Evolutionary conservation across 2,888 invertebrate species (phyloP).

Genomic region (Cerceris rybyensis): DNA sequence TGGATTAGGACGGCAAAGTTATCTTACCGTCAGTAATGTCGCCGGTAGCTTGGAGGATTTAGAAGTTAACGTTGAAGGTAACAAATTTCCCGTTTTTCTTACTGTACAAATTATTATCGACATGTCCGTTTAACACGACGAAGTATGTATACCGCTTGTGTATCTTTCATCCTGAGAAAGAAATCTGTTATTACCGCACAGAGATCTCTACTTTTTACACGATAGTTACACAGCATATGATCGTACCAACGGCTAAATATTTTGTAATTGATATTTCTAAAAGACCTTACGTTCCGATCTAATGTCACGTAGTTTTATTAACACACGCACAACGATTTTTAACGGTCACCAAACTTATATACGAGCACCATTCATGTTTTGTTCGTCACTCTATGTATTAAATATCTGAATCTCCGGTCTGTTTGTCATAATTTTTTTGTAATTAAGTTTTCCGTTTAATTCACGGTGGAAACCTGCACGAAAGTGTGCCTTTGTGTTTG

Average conservation of each 20-base stretch:
- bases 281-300: constrained; percentile 22
- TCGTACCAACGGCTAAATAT: neutral
- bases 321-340: constrained; percentile 29
- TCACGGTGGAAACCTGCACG: constrained; percentile 47
- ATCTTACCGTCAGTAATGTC: constrained; percentile 85
- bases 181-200: constrained; percentile 37
- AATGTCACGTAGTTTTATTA: constrained; percentile 24
- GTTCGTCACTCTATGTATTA: constrained; percentile 20
- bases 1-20: constrained; percentile 80
- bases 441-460: constrained; percentile 30
- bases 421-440: constrained; percentile 18
- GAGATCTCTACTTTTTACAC: constrained; percentile 20
- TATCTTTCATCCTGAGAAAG: constrained; percentile 21
- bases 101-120: neutral
- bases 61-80: constrained; percentile 98
- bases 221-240: neutral
- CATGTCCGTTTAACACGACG: constrained; percentile 1
- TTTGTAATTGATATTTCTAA: constrained; percentile 26
- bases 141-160: constrained; percentile 16
- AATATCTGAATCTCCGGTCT: constrained; percentile 15
- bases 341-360: constrained; percentile 32
- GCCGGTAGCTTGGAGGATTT: constrained; percentile 95
- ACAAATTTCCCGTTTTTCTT: neutral
- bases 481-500: constrained; percentile 54
- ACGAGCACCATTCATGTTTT: constrained; percentile 46